These are phyloP conservation scores for Chelon labrosus DNA, from an alignment of 2,797 vertebrate genomes.

Conservation along the genomic window DNA sequence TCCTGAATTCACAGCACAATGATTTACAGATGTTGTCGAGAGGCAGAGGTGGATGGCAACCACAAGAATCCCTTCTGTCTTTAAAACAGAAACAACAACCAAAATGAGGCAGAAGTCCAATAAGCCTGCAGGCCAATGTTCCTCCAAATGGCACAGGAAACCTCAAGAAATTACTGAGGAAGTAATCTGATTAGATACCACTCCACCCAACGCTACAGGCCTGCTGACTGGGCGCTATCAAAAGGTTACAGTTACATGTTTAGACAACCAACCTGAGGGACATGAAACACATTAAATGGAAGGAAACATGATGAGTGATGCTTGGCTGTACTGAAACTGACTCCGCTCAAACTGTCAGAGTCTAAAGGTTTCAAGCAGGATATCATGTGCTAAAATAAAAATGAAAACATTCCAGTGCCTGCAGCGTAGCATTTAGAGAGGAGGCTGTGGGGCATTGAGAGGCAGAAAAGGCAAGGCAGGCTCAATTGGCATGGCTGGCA, in stretches of 20 bases:
- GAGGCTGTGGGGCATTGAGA: not conserved
- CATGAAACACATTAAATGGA: conserved; percentile 19
- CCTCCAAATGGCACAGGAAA: conserved; percentile 37
- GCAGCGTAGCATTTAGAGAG: conserved; percentile 57
- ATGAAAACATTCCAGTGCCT: conserved; percentile 77
- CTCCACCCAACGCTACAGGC: conserved; percentile 26
- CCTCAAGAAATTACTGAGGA: conserved; percentile 40
- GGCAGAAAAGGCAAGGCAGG: conserved; percentile 22
- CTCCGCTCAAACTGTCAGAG: conserved; percentile 28
- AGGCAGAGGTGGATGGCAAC: conserved; percentile 57
- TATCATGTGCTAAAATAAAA: conserved; percentile 53
- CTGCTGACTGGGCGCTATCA: conserved; percentile 19
- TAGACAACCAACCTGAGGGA: not conserved
- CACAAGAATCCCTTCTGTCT: conserved; percentile 47
- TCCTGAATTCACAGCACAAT: conserved; percentile 61
- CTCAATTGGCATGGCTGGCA: conserved; percentile 37
- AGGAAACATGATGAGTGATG: conserved; percentile 19
- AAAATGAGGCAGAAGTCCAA: conserved; percentile 50
- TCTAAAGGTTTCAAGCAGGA: conserved; percentile 22
- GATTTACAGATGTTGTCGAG: conserved; percentile 78
- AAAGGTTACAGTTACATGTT: conserved; percentile 32
- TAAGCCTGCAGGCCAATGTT: conserved; percentile 48
- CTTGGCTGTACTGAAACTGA: conserved; percentile 13
- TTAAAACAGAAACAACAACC: conserved; percentile 44
- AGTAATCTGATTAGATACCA: conserved; percentile 42